Base-by-base conservation (phyloP, 2,888 invertebrate species). In the Thymelicus sylvestris region DNA sequence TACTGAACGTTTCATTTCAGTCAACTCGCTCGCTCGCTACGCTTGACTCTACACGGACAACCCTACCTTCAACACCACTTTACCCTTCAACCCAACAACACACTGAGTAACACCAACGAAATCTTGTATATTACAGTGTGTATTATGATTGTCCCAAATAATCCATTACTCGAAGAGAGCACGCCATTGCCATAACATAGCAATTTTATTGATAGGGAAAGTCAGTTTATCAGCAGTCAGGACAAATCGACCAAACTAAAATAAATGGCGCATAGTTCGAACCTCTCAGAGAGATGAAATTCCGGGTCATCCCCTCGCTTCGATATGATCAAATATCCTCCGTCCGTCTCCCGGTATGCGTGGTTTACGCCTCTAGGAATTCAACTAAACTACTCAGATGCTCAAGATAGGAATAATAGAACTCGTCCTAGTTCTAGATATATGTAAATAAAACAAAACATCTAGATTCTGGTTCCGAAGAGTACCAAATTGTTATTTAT, bases 261-360 rank as follows among this genome's bases (percentile, higher is more conserved):
- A 91, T 90, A 90, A 89, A 91, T 88, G 85, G 84, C 82, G 83
- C 85, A 89, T 90, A 88, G 86, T 86, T 84, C 78, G 85, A 87
- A 84, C 84, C 90, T 89, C 85, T 89, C 85, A 85, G 79, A 78
- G 78, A 87, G 89, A 90, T 90, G 90, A 89, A 91, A 91, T 91
- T 90, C 87, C 86, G 84, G 84, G 84, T 86, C 85, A 81, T 79
- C 79, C 81, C 83, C 79, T 76, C 81, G 78, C 78, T 78, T 77
- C 83, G 84, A 86, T 87, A 89, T 88, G 86, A 89, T 89, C 87
- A 85, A 87, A 88, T 86, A 88, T 84, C 84, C 80, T 79, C 78
- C 77, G 76, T 80, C 79, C 78, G 74, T 77, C 74, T 77, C 64
- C 19, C 66, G 57, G 24, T 64, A 66, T 68, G 59, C 60, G 65